Conservation (phyloP, 2,888 invertebrate genomes). For the Diogma glabrata region DNA sequence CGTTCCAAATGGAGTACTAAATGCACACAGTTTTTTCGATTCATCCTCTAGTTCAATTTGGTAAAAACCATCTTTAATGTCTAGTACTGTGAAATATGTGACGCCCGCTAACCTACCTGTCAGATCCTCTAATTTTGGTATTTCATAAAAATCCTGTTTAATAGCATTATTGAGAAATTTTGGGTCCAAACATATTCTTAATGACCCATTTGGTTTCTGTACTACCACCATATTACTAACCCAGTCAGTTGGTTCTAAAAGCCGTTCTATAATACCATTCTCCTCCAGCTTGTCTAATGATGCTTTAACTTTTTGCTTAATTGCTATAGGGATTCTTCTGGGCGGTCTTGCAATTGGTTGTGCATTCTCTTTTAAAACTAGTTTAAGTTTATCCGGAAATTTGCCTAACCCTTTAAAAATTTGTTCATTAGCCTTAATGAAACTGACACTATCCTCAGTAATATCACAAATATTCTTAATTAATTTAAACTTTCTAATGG, state of each 20-base stretch:
- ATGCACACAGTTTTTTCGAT: not conserved
- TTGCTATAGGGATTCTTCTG: no score
- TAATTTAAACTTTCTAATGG: not conserved
- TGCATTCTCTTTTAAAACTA: not conserved
- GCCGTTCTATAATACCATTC: no score
- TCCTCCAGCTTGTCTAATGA: not conserved
- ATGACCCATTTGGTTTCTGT: no score
- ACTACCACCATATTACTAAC: no score
- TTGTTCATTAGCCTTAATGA: not conserved
- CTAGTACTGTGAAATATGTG: not conserved
- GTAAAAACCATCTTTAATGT: not conserved
- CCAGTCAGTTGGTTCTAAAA: not conserved
- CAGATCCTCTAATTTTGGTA: not conserved
- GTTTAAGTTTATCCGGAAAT: not conserved
- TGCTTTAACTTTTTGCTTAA: not conserved
- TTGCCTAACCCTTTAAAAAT: not conserved
- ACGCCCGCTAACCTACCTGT: not conserved
- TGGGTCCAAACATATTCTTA: not conserved
- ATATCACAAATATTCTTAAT: not conserved
- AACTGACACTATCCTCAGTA: not conserved
- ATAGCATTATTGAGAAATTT: no score
- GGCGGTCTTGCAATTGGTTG: not conserved
- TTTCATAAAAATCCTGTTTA: not conserved
- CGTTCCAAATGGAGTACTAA: no score
- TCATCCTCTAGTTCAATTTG: not conserved